Evolutionary conservation across 2,113 vertebrate genomes (phyloP).

Genomic region (Odontophorus gujanensis): DNA sequence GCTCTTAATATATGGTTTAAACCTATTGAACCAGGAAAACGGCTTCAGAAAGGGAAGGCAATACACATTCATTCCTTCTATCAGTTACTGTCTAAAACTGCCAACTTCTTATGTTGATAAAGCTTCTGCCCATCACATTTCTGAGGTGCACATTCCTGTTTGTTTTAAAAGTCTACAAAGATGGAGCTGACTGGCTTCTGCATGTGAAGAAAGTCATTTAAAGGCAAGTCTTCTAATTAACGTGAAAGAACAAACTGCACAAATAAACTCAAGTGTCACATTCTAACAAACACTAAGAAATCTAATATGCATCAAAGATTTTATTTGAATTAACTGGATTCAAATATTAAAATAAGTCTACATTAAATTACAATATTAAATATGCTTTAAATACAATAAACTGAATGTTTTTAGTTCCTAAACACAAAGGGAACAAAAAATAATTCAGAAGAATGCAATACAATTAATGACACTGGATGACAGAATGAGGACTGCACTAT

Average conservation of each 20-base stretch:
- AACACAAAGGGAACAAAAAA: slow-evolving; percentile 66
- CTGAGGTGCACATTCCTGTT: background rate
- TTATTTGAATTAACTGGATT: slow-evolving; percentile 65
- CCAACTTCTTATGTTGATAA: background rate
- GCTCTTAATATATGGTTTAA: background rate
- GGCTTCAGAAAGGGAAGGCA: background rate
- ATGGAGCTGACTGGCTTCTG: background rate
- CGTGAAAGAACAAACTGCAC: background rate
- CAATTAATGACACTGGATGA: slow-evolving; percentile 56
- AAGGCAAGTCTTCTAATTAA: background rate
- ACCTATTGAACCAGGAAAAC: background rate
- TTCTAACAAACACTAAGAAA: slow-evolving; percentile 23
- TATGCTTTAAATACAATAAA: slow-evolving; percentile 74
- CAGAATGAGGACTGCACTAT: slow-evolving; percentile 56
- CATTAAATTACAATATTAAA: slow-evolving; percentile 82
- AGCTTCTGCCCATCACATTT: background rate
- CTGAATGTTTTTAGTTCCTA: slow-evolving; percentile 55
- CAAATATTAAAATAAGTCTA: slow-evolving; percentile 74
- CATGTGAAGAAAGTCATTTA: background rate
- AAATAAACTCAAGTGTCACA: background rate
- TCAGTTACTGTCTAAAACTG: background rate
- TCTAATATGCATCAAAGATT: slow-evolving; percentile 54
- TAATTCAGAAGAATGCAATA: slow-evolving; percentile 52
- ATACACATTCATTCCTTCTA: background rate
- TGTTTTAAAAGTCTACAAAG: background rate